phyloP scores from a whole-genome alignment of 2,888 invertebrate species.

The Parochlus steinenii region DNA sequence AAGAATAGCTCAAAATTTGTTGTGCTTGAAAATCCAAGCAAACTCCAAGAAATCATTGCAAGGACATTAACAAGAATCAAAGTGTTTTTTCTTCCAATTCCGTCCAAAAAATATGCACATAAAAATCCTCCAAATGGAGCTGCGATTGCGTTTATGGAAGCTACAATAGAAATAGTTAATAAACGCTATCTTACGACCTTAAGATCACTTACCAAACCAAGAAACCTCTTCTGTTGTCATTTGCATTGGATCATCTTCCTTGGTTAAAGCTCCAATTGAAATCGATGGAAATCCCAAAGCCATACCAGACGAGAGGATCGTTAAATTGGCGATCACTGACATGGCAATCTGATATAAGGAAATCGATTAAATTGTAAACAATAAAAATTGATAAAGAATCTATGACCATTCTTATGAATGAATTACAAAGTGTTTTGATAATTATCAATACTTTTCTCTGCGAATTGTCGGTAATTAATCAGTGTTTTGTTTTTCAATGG shows the following conservation, averaged over 20 bases:
- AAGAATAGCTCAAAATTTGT: conserved; percentile 2
- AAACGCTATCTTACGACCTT: not conserved
- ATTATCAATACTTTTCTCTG: too few relatives aligned
- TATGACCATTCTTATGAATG: too few relatives aligned
- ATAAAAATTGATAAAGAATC: too few relatives aligned
- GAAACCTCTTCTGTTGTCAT: conserved; percentile 22
- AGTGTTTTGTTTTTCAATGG: too few relatives aligned
- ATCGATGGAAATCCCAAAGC: conserved; percentile 26
- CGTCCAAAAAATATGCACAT: not conserved
- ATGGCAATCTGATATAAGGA: conserved; percentile 20
- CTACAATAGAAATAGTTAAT: not conserved
- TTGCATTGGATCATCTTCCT: conserved; percentile 19
- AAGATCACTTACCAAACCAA: conserved; percentile 25
- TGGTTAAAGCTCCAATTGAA: conserved; percentile 21
- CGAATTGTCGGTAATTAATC: too few relatives aligned
- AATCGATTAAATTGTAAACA: not conserved
- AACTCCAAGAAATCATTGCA: conserved; percentile 4
- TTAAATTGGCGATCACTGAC: conserved; percentile 26
- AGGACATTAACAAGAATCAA: conserved; percentile 4
- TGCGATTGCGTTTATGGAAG: conserved; percentile 10
- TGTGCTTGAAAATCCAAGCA: conserved; percentile 9
- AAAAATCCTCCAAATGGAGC: conserved; percentile 7
- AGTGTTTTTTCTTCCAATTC: conserved; percentile 7
- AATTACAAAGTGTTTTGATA: too few relatives aligned
- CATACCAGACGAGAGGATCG: conserved; percentile 25